Conservation (phyloP, 2,888 invertebrate species). For the Zonitis immaculata region DNA sequence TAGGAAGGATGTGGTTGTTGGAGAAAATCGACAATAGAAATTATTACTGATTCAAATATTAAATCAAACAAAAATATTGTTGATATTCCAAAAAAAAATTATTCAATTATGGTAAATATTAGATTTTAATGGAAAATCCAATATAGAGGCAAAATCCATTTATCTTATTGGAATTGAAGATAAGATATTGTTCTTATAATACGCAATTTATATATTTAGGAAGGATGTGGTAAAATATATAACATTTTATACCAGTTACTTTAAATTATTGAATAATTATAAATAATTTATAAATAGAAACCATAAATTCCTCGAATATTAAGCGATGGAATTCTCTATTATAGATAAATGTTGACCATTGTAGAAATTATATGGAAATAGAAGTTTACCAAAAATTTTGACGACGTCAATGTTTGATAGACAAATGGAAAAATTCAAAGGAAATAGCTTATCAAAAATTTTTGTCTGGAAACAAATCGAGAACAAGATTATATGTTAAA, state of each 20-base stretch:
- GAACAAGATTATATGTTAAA: neutral
- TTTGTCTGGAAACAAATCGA: neutral
- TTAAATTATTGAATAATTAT: no score
- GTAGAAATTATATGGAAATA: no score
- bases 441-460: neutral
- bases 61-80: neutral
- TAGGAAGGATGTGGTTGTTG: slow-evolving; percentile 7
- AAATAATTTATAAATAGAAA: no score
- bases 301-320: no score
- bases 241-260: no score
- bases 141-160: neutral
- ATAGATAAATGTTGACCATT: no score
- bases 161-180: neutral
- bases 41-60: neutral
- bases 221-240: slow-evolving; percentile 5
- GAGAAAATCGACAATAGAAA: neutral
- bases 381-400: no score
- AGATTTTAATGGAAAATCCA: neutral
- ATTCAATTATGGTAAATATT: no score
- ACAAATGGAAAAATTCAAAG: neutral
- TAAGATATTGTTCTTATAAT: neutral
- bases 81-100: no score
- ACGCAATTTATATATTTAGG: neutral
- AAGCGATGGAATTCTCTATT: no score
- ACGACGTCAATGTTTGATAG: no score